phyloP scores from a whole-genome alignment of 1,140 invertebrate species.

The Zaprionus lachaisei region DNA sequence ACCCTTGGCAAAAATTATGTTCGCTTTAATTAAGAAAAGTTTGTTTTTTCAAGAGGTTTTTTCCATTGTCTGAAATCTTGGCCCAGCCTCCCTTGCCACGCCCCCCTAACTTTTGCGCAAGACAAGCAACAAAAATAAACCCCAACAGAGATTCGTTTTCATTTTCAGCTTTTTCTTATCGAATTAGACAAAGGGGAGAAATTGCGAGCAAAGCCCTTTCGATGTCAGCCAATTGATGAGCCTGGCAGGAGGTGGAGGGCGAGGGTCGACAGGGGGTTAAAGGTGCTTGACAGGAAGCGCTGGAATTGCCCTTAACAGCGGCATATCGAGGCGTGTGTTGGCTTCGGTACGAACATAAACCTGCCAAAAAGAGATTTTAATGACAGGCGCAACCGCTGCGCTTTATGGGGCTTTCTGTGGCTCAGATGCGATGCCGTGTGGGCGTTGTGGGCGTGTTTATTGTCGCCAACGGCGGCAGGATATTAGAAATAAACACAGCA shows the following conservation, averaged over 20 bases:
- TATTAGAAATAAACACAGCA: constrained; percentile 77
- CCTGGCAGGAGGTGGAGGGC: background rate
- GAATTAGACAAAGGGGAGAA: constrained; percentile 76
- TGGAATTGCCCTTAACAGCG: constrained; percentile 54
- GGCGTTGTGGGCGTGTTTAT: constrained; percentile 74
- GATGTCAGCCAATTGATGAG: constrained; percentile 17
- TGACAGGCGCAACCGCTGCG: constrained; percentile 70
- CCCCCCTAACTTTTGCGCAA: constrained; percentile 28
- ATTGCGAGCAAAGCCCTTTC: constrained; percentile 44
- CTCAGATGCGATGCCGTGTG: constrained; percentile 34
- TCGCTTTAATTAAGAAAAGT: constrained; percentile 68
- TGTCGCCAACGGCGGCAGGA: constrained; percentile 67
- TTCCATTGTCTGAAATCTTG: constrained; percentile 18
- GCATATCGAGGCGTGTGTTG: constrained; percentile 40
- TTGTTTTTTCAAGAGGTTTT: constrained; percentile 41
- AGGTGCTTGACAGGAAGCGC: constrained; percentile 61
- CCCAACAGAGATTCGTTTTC: constrained; percentile 33
- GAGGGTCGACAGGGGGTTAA: constrained; percentile 51
- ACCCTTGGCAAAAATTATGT: constrained; percentile 62
- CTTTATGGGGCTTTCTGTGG: constrained; percentile 64
- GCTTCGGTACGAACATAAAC: constrained; percentile 61
- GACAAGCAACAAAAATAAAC: constrained; percentile 11
- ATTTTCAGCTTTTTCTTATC: constrained; percentile 56
- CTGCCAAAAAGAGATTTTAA: constrained; percentile 74
- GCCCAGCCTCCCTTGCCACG: constrained; percentile 38